Evolutionary conservation across 2,113 vertebrate genomes (phyloP).

Genomic region (Lutjanus erythropterus): DNA sequence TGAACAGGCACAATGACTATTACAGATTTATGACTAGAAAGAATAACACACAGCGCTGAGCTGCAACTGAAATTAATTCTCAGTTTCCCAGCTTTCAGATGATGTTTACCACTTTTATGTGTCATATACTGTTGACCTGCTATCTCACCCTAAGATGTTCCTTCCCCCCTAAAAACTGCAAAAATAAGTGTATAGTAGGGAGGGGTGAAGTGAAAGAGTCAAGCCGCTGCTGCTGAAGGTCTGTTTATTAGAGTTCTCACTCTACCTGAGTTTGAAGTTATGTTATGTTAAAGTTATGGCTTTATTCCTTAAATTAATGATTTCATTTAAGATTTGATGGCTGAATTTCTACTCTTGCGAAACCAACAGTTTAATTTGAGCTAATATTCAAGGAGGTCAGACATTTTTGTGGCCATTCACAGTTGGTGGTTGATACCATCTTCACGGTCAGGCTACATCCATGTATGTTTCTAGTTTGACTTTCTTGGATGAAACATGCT

Average conservation of each 20-base stretch:
- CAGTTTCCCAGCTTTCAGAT: no score
- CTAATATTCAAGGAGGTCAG: slow-evolving; percentile 37
- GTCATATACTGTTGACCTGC: no score
- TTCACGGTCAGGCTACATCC: slow-evolving; percentile 66
- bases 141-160: no score
- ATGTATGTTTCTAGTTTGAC: slow-evolving; percentile 78
- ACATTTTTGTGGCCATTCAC: slow-evolving; percentile 57
- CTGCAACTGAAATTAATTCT: no score
- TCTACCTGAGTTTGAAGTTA: neutral
- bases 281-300: neutral
- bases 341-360: slow-evolving; percentile 29
- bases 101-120: no score
- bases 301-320: slow-evolving; percentile 10
- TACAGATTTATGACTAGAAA: no score
- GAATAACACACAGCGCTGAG: no score
- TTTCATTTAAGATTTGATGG: neutral
- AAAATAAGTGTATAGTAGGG: no score
- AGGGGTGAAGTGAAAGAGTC: no score
- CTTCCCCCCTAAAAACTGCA: no score
- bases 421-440: slow-evolving; percentile 73
- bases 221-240: neutral
- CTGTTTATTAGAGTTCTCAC: neutral
- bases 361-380: slow-evolving; percentile 1
- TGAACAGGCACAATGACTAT: no score
- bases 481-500: slow-evolving; percentile 73